Evolutionary conservation across 1,140 invertebrate genomes (phyloP), one percentile per base, ranked within the genome.

Genomic region (Bombus waltoni): DNA sequence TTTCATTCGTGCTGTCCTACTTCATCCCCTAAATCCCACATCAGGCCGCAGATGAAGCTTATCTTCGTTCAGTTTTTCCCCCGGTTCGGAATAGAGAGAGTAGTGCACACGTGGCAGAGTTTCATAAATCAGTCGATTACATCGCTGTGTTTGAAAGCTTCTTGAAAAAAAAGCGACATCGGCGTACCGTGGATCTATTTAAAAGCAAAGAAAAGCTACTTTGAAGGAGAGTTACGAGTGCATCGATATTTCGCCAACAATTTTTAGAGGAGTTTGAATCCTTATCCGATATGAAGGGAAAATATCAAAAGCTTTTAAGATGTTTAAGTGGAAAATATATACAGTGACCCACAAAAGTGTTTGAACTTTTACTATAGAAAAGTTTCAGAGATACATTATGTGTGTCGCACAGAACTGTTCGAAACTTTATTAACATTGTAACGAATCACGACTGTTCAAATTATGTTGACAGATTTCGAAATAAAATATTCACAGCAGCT

Each of bases 101-200:
- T 1, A 35, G 35, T 25, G 32, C 44, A 59, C 22, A 25, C 70
- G 32, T 38, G 42, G 25, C n/a, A 10, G 15, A 32, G 13, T 82
- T 66, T 28, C 53, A 82, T 82, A 75, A 82, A 82, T 82, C 57
- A 75, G 40, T 66, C 81, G 71, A 82, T 82, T 38, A 82, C 81
- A 66, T 47, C 22, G 47, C 40, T 18, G 42, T 40, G 5, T 70
- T 80, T n/a, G 65, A 79, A 79, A 47, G 77, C 62, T 79, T 32
- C 42, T 70, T 5, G 32, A n/a, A 38, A 68, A 38, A 68, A 79
- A 53, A 38, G 6, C 25, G 22, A 32, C 42, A 22, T 15, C n/a
- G 62, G 10, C 32, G 42, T 11, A 28, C 8, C 38, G 75, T 77
- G 40, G 68, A 68, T n/a, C 42, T 42, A 65, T 77, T 77, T 42